phyloP scores from a whole-genome alignment of 1,140 invertebrate species.

The Leguminivora glycinivorella region DNA sequence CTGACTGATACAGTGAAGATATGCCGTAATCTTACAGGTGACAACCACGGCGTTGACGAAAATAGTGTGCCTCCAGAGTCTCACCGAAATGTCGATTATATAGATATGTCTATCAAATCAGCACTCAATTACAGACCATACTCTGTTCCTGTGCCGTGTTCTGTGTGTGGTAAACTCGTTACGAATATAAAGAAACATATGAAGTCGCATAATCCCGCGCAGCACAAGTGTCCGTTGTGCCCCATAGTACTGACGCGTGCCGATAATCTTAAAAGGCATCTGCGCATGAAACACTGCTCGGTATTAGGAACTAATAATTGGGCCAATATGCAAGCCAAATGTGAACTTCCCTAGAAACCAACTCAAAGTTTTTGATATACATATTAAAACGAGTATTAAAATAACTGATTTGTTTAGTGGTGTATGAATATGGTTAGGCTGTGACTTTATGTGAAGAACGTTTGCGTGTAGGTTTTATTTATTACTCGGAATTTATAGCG shows the following conservation, averaged over 20 bases:
- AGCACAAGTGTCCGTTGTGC: slow-evolving; percentile 84
- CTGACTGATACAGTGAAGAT: slow-evolving; percentile 42
- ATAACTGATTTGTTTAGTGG: not conserved
- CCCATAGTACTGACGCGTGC: slow-evolving; percentile 84
- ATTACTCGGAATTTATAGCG: not conserved
- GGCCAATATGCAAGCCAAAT: slow-evolving; percentile 65
- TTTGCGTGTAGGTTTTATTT: not conserved
- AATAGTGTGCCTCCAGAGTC: slow-evolving; percentile 63
- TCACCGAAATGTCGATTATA: slow-evolving; percentile 63
- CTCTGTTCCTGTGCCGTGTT: slow-evolving; percentile 76
- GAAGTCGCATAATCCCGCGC: slow-evolving; percentile 85
- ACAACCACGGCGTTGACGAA: slow-evolving; percentile 69
- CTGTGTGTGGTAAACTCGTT: slow-evolving; percentile 85
- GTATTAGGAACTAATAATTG: slow-evolving; percentile 57
- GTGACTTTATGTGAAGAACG: not conserved
- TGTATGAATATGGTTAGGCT: slow-evolving; percentile 8
- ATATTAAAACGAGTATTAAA: not conserved
- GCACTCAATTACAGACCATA: slow-evolving; percentile 56
- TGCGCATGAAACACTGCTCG: slow-evolving; percentile 84
- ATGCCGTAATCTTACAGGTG: slow-evolving; percentile 69
- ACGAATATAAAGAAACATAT: slow-evolving; percentile 86
- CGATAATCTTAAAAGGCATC: slow-evolving; percentile 86
- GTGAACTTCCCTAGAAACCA: slow-evolving; percentile 37
- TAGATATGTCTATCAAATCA: slow-evolving; percentile 64
- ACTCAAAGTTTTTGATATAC: not conserved